Percentiles rank a stretch among this genome's conserved stretches.
phyloP scores from a whole-genome alignment of 2,113 vertebrate species.

The Tiliqua scincoides region DNA sequence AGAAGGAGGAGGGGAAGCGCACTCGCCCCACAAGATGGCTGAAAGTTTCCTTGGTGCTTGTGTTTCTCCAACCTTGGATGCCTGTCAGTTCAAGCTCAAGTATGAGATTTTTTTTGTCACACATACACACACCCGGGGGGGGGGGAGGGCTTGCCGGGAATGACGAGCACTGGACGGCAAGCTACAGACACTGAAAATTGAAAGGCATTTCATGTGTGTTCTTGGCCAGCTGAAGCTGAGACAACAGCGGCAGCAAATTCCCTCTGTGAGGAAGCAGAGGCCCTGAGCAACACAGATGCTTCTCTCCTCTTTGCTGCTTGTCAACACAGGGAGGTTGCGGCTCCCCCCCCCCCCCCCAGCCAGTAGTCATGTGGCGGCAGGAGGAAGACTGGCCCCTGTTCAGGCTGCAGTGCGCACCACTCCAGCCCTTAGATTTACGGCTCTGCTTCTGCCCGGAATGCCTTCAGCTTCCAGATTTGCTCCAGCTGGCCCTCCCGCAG shows the following conservation, averaged over 20 bases:
- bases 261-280: not conserved
- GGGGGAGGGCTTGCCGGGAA: not conserved
- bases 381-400: conserved; percentile 7
- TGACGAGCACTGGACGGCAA: too few species aligned
- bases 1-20: too few species aligned
- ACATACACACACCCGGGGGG: not conserved
- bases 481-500: accelerated
- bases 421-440: conserved; percentile 45
- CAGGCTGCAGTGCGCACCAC: conserved; percentile 24
- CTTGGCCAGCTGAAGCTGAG: not conserved
- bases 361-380: conserved; percentile 27
- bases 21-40: too few species aligned
- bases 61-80: too few species aligned
- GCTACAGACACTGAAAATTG: not conserved
- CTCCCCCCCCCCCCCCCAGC: not conserved
- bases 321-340: conserved; percentile 4
- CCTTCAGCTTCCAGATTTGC: not conserved
- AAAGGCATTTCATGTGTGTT: accelerated
- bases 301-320: not conserved
- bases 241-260: not conserved
- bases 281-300: conserved; percentile 41
- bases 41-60: not conserved
- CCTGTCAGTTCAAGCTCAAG: not conserved
- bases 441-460: conserved; percentile 25
- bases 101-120: not conserved